Evolutionary conservation across 2,888 invertebrate species (phyloP).

Genomic region (Spicauda simplicius): DNA sequence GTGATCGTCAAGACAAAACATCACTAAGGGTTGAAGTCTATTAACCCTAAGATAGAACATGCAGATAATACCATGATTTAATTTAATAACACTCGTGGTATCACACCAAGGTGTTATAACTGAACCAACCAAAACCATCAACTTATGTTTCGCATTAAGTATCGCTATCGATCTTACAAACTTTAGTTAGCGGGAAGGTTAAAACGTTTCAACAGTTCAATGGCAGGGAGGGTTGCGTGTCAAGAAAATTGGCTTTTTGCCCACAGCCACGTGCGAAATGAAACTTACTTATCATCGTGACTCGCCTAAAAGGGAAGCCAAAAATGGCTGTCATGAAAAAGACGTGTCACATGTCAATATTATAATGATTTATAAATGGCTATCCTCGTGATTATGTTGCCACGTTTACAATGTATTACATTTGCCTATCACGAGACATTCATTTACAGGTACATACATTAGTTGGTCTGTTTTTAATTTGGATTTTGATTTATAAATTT

Average conservation of each 20-base stretch:
- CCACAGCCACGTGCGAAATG: constrained; percentile 40
- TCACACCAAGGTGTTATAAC: too few relatives aligned
- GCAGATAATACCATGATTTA: too few relatives aligned
- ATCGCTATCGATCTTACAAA: constrained; percentile 19
- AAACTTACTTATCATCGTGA: constrained; percentile 27
- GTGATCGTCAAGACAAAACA: too few relatives aligned
- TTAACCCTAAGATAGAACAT: too few relatives aligned
- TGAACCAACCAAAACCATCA: not conserved
- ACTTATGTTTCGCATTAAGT: constrained; percentile 4
- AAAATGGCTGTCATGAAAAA: constrained; percentile 13
- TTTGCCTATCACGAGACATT: not conserved
- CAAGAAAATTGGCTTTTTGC: constrained; percentile 53
- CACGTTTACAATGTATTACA: not conserved
- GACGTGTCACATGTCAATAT: not conserved
- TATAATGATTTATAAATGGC: not conserved
- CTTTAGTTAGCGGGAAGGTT: constrained; percentile 11
- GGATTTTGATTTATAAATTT: too few relatives aligned
- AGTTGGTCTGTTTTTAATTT: too few relatives aligned
- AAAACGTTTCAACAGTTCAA: constrained; percentile 37
- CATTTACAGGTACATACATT: not conserved
- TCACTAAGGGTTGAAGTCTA: too few relatives aligned
- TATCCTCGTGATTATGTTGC: constrained; percentile 1
- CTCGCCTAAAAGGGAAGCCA: constrained; percentile 16
- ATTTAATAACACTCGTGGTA: too few relatives aligned
- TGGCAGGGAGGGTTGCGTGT: constrained; percentile 40